phyloP scores from a whole-genome alignment of 2,113 vertebrate species.

The Paramormyrops kingsleyae region DNA sequence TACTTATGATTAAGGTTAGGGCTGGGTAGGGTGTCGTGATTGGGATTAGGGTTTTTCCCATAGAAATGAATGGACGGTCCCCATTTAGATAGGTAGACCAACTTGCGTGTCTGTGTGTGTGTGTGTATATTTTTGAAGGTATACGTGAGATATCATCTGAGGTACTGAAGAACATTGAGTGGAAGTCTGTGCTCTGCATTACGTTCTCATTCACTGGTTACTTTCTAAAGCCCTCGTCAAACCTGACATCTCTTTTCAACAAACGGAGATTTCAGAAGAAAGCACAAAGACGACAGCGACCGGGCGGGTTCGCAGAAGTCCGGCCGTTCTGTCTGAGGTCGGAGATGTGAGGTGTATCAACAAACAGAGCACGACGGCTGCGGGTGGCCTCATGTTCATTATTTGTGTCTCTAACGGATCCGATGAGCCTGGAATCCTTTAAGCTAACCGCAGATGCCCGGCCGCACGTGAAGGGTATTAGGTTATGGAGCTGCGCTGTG shows the following conservation, averaged over 20 bases:
- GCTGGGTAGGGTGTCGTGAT: too few species aligned
- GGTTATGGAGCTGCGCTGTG: slow-evolving; percentile 5
- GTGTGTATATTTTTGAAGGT: not conserved
- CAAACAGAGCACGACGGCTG: slow-evolving; percentile 27
- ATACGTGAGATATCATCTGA: not conserved
- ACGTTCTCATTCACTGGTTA: not conserved
- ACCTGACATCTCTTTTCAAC: slow-evolving; percentile 11
- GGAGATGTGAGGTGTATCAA: slow-evolving; percentile 41
- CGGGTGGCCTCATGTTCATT: slow-evolving; percentile 48
- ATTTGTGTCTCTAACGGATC: slow-evolving; percentile 41
- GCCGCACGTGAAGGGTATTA: slow-evolving; percentile 18
- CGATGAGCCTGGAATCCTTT: slow-evolving; percentile 39
- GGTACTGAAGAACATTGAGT: not conserved
- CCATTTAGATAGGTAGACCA: too few species aligned
- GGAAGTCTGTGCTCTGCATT: not conserved
- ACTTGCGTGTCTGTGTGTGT: not conserved
- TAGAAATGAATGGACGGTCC: too few species aligned
- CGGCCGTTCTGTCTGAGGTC: not conserved
- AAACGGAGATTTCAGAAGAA: slow-evolving; percentile 12
- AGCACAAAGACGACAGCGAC: not conserved
- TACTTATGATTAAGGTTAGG: too few species aligned
- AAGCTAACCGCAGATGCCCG: slow-evolving; percentile 40
- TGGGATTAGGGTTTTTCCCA: too few species aligned
- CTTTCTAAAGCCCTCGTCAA: not conserved
- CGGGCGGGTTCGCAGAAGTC: not conserved